Base-by-base conservation (phyloP, 2,113 vertebrate genomes). In the Amia ocellicauda region DNA sequence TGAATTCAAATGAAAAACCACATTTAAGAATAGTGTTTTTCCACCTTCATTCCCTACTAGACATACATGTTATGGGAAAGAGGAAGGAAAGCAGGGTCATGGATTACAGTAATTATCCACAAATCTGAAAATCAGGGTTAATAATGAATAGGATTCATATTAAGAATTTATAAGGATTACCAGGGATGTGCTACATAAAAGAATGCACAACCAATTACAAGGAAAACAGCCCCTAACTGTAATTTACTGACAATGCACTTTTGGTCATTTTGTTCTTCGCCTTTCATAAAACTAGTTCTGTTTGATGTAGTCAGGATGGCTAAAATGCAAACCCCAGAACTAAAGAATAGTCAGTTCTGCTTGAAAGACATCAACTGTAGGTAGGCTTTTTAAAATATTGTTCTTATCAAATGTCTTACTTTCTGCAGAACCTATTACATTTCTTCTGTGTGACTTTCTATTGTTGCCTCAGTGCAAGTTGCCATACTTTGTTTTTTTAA, bases 101-200 rank as follows among this genome's bases (percentile, higher is more conserved):
- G 27, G 24, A 56, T 31, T 26, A 36, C 11, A 36, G 31, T 11
- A 36, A 11, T 54, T 11, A 54, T 27, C 23, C 7, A 56, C 24
- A 27, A 47, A 28, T 27, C 17, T 55, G 8, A 27, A 58, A 64
- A 57, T 16, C 7, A 19, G 28, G 54, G 54, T 50, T 43, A 31
- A 54, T 22, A 11, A 22, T 43, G 22, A 36, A 64, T 56, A 45
- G 16, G 23, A 36, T 10, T 11, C 31, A 36, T 7, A 53, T 64
- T n/a, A 49, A n/a, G 7, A 36, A 29, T 45, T 47, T 5, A 29
- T 29, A 19, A 47, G 26, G 63, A 47, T 36, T 58, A 56, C 7
- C 20, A 3, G 51, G 42, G 24, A 43, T 57, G n/a, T 31, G 1
- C 4, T 28, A 57, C 20, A 64, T 28, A 40, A 31, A 57, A 43